A percentile compares a stretch with the other conserved stretches of the same genome.
Evolutionary conservation across 2,113 vertebrate genomes (phyloP).

Genomic region (Zosterops pallidus): DNA sequence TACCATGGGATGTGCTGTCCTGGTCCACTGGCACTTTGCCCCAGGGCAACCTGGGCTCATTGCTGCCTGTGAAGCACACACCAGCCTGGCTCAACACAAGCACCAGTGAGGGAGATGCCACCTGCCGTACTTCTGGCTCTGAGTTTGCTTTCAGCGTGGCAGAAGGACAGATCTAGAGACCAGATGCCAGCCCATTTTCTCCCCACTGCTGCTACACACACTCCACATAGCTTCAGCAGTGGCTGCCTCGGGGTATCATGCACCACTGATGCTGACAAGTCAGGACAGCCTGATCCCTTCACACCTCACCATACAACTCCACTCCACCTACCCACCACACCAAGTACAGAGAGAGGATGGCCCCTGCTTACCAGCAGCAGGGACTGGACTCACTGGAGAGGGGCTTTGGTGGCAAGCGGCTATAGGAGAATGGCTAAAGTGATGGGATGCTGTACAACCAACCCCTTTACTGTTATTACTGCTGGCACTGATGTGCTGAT

Average conservation of each 20-base stretch:
- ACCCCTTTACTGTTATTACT: background rate
- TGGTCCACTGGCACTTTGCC: background rate
- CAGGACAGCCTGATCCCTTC: background rate
- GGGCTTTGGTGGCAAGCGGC: background rate
- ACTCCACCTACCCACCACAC: background rate
- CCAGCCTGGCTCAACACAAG: background rate
- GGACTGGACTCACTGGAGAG: background rate
- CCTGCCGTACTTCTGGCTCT: background rate
- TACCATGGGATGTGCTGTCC: background rate
- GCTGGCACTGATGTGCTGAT: background rate
- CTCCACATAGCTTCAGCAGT: background rate
- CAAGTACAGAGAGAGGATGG: background rate
- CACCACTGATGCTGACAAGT: background rate
- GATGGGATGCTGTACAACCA: background rate
- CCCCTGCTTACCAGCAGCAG: background rate
- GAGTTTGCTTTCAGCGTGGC: background rate
- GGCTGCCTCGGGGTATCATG: background rate
- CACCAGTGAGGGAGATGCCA: background rate
- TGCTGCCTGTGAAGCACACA: background rate
- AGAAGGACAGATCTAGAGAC: background rate
- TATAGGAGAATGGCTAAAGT: background rate
- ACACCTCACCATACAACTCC: fast-evolving
- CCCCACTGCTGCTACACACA: background rate
- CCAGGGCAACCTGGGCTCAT: fast-evolving
- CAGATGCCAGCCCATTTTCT: background rate